phyloP scores from a whole-genome alignment of 2,113 vertebrate species.

The Actinemys pallida region DNA sequence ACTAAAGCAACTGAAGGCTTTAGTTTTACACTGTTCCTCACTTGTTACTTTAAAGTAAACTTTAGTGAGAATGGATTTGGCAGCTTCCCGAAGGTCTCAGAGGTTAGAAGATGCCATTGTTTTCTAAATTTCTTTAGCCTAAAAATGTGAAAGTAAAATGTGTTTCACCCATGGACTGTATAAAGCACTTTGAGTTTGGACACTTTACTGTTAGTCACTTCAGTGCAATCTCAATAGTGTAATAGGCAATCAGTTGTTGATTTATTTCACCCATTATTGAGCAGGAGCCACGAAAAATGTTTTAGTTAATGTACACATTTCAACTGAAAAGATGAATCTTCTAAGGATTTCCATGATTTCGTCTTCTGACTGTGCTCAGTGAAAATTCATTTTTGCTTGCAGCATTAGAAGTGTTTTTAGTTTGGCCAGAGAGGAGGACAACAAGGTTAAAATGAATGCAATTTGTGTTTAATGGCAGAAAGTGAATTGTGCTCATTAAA shows the following conservation, averaged over 20 bases:
- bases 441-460: not conserved
- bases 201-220: not conserved
- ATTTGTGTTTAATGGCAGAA: not conserved
- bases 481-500: not conserved
- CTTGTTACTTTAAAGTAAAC: not conserved
- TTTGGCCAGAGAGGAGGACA: not conserved
- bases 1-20: not conserved
- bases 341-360: not conserved
- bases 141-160: not conserved
- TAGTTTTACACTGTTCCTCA: not conserved
- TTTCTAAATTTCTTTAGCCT: not conserved
- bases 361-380: not conserved
- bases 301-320: not conserved
- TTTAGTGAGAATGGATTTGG: not conserved
- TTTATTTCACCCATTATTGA: not conserved
- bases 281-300: not conserved
- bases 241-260: not conserved
- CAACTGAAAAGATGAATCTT: not conserved
- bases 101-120: not conserved
- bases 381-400: not conserved
- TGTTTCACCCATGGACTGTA: accelerated
- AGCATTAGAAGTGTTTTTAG: not conserved
- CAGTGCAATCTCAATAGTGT: not conserved
- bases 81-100: not conserved
- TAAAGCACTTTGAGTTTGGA: not conserved